Evolutionary conservation across 1,140 invertebrate species (phyloP).

Genomic region (Drosophila sechellia): DNA sequence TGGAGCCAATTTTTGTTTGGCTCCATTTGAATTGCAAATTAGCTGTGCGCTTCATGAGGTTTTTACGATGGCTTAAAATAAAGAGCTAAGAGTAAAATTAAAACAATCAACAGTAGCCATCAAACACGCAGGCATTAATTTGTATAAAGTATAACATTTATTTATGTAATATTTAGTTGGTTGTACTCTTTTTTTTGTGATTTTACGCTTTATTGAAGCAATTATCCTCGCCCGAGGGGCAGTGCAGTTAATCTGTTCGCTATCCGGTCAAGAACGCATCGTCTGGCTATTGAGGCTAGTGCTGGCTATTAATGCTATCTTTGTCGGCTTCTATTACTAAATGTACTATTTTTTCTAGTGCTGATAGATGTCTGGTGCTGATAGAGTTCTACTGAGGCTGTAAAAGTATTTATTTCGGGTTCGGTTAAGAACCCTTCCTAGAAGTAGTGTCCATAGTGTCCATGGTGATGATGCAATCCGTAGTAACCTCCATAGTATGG

Average conservation of each 20-base stretch:
- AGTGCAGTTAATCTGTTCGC: constrained; percentile 41
- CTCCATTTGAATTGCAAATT: constrained; percentile 52
- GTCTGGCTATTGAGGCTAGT: constrained; percentile 46
- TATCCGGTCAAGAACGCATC: constrained; percentile 58
- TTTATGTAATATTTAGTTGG: constrained; percentile 50
- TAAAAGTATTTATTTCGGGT: neutral
- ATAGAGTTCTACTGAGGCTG: constrained; percentile 37
- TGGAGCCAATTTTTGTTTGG: constrained; percentile 39
- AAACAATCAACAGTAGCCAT: constrained; percentile 51
- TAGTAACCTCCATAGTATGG: constrained; percentile 72
- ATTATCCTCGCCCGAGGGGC: constrained; percentile 74
- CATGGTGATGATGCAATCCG: constrained; percentile 72
- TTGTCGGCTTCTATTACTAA: constrained; percentile 22
- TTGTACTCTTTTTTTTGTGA: constrained; percentile 54
- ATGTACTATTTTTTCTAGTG: constrained; percentile 21
- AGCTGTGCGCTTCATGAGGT: constrained; percentile 19
- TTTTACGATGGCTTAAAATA: constrained; percentile 56
- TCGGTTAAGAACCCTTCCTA: constrained; percentile 19
- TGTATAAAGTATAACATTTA: constrained; percentile 52
- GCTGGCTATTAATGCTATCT: constrained; percentile 37
- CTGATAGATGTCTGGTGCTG: constrained; percentile 15
- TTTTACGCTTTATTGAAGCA: constrained; percentile 77
- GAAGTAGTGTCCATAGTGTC: constrained; percentile 76
- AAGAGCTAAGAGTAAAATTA: constrained; percentile 28
- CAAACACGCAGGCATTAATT: constrained; percentile 29